A percentile compares a stretch with the other conserved stretches of the same genome.
Evolutionary conservation across 1,140 invertebrate species (phyloP).

Genomic region (Bombyx mori): DNA sequence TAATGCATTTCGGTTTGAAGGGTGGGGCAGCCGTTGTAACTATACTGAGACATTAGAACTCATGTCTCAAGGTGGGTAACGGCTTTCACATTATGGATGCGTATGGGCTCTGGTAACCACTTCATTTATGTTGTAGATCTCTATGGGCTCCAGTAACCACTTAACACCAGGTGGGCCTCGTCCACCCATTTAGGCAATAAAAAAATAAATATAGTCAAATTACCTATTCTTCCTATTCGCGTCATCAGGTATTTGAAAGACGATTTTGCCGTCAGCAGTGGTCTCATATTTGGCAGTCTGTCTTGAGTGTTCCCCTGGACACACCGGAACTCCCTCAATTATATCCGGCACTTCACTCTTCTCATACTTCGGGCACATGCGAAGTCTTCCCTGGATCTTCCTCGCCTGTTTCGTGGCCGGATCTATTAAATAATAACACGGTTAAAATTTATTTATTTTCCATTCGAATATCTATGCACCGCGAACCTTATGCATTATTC

Average conservation of each 20-base stretch:
- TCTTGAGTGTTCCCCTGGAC: conserved; percentile 43
- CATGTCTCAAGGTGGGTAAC: too few species aligned
- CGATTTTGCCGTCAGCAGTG: conserved; percentile 24
- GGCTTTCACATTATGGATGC: too few species aligned
- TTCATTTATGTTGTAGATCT: too few species aligned
- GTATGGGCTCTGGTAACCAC: too few species aligned
- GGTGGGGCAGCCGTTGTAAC: too few species aligned
- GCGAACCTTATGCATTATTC: too few species aligned
- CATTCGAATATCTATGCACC: too few species aligned
- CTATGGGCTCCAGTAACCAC: too few species aligned
- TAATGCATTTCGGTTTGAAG: too few species aligned
- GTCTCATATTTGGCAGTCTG: conserved; percentile 24
- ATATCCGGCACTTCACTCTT: conserved; percentile 69
- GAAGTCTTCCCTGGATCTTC: conserved; percentile 48
- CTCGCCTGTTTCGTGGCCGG: conserved; percentile 55
- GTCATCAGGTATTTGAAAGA: conserved; percentile 49
- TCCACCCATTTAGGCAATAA: conserved; percentile 1
- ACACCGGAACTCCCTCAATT: conserved; percentile 67
- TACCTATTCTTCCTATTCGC: conserved; percentile 36
- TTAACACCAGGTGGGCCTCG: too few species aligned
- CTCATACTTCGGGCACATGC: conserved; percentile 55
- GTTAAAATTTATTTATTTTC: too few species aligned
- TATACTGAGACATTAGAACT: too few species aligned
- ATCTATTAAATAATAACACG: conserved; percentile 29
- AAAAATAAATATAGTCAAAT: conserved; percentile 15